Evolutionary conservation across 1,140 invertebrate species (phyloP).

Genomic region (Drosophila burlai): DNA sequence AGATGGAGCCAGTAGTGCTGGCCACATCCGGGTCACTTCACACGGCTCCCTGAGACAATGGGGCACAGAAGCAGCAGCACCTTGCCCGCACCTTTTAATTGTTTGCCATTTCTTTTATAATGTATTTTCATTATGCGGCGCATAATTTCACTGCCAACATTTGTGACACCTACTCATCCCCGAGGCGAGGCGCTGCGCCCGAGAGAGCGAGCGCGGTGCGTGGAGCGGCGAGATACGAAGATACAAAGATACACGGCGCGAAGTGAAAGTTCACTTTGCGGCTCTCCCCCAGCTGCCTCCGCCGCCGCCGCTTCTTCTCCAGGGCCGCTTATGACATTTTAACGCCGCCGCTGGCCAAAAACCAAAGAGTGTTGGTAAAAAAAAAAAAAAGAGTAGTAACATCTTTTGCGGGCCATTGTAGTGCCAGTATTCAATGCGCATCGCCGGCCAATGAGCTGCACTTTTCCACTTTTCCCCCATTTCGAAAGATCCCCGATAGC

Average conservation of each 20-base stretch:
- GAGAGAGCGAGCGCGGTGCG: neutral
- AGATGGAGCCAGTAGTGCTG: constrained; percentile 18
- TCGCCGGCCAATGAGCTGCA: constrained; percentile 52
- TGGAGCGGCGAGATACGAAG: constrained; percentile 26
- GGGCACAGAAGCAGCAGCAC: neutral
- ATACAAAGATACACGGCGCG: constrained; percentile 29
- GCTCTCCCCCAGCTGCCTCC: neutral
- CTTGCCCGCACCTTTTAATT: constrained; percentile 46
- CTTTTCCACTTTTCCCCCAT: constrained; percentile 30
- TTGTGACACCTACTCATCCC: constrained; percentile 71
- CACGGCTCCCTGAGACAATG: constrained; percentile 60
- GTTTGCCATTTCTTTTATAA: constrained; percentile 71
- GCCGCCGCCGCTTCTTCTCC: constrained; percentile 6
- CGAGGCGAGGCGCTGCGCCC: neutral
- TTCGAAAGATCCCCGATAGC: constrained; percentile 42
- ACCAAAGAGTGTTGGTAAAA: neutral
- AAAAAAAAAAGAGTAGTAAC: neutral
- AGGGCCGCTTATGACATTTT: constrained; percentile 56
- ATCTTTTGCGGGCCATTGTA: constrained; percentile 37
- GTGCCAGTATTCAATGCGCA: constrained; percentile 57
- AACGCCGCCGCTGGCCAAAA: constrained; percentile 50
- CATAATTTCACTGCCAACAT: constrained; percentile 73
- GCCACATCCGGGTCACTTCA: constrained; percentile 71
- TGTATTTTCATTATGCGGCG: constrained; percentile 63
- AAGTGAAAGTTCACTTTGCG: constrained; percentile 53